These are phyloP conservation scores for Phortica okadai DNA, from an alignment of 2,888 invertebrate genomes.

Conservation along the genomic window DNA sequence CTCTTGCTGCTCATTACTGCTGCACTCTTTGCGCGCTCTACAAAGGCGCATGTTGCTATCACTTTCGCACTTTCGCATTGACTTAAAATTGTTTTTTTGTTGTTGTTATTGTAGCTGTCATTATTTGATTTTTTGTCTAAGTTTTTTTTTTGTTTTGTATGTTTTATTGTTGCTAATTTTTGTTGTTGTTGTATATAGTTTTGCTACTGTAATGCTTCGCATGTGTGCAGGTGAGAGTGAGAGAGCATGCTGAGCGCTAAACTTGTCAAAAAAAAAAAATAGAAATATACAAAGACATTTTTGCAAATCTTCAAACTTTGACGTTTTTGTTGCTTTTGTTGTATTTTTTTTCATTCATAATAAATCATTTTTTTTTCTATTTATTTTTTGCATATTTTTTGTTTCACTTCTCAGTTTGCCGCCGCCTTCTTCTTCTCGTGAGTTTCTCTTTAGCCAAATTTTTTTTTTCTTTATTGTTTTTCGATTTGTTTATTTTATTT, in stretches of 20 bases:
- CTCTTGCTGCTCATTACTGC: slow-evolving; percentile 33
- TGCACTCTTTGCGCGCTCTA: slow-evolving; percentile 41
- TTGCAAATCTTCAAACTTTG: slow-evolving; percentile 14
- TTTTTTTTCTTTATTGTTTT: slow-evolving; percentile 19
- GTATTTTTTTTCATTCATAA: slow-evolving; percentile 61
- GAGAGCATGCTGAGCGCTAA: neutral
- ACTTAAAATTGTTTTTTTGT: slow-evolving; percentile 43
- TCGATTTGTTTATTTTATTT: slow-evolving; percentile 8
- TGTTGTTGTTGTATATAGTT: slow-evolving; percentile 49
- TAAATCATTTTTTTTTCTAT: slow-evolving; percentile 53
- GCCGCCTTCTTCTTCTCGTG: neutral
- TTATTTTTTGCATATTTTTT: slow-evolving; percentile 31
- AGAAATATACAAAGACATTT: slow-evolving; percentile 19
- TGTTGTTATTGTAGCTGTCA: slow-evolving; percentile 24
- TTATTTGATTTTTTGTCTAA: slow-evolving; percentile 12
- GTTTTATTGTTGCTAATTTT: slow-evolving; percentile 25
- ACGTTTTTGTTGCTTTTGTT: slow-evolving; percentile 38
- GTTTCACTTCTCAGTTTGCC: slow-evolving; percentile 7
- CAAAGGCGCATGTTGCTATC: slow-evolving; percentile 49
- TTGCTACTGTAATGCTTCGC: slow-evolving; percentile 37
- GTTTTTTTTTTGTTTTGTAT: slow-evolving; percentile 12
- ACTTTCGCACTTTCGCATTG: slow-evolving; percentile 57
- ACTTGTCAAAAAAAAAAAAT: slow-evolving; percentile 23
- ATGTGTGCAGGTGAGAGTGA: neutral
- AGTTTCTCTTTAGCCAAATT: neutral